Conservation (phyloP, 1,140 invertebrate genomes). For the Drosophila lacertosa region DNA sequence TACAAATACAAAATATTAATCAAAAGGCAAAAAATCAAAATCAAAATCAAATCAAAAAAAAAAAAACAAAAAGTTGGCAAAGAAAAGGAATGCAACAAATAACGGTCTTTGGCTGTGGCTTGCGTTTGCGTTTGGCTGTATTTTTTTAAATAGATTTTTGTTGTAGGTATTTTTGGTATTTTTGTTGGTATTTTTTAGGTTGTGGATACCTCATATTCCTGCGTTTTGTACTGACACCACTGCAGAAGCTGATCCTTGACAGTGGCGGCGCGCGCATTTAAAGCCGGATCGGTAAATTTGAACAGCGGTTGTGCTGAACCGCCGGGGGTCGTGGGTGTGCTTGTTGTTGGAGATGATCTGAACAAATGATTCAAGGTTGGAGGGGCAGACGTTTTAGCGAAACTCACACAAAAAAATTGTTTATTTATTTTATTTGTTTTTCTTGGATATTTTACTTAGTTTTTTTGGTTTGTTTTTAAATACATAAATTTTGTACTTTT, state of each 20-base stretch:
- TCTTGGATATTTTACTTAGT: slow-evolving; percentile 27
- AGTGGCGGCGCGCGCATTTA: slow-evolving; percentile 94
- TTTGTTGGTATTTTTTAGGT: slow-evolving; percentile 51
- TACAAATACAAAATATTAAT: slow-evolving; percentile 32
- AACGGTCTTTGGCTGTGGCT: slow-evolving; percentile 54
- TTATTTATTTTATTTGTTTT: slow-evolving; percentile 23
- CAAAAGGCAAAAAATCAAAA: slow-evolving; percentile 18
- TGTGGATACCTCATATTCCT: slow-evolving; percentile 94
- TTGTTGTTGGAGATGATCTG: slow-evolving; percentile 87
- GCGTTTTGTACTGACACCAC: slow-evolving; percentile 98
- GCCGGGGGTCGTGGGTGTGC: slow-evolving; percentile 86
- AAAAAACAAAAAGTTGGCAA: slow-evolving; percentile 29
- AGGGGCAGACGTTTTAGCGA: slow-evolving; percentile 77
- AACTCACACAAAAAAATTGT: slow-evolving; percentile 68
- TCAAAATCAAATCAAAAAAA: slow-evolving; percentile 22
- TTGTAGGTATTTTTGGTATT: slow-evolving; percentile 21
- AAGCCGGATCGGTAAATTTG: slow-evolving; percentile 93
- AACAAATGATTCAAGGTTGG: slow-evolving; percentile 80
- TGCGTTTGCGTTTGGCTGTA: slow-evolving; percentile 39
- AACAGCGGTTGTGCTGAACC: slow-evolving; percentile 87
- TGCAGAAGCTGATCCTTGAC: slow-evolving; percentile 97
- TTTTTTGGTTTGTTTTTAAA: slow-evolving; percentile 32
- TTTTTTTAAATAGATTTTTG: slow-evolving; percentile 28
- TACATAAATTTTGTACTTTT: slow-evolving; percentile 27
- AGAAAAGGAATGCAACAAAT: slow-evolving; percentile 30